phyloP scores from a whole-genome alignment of 2,888 invertebrate species.

The Aleiodes leptofemur region DNA sequence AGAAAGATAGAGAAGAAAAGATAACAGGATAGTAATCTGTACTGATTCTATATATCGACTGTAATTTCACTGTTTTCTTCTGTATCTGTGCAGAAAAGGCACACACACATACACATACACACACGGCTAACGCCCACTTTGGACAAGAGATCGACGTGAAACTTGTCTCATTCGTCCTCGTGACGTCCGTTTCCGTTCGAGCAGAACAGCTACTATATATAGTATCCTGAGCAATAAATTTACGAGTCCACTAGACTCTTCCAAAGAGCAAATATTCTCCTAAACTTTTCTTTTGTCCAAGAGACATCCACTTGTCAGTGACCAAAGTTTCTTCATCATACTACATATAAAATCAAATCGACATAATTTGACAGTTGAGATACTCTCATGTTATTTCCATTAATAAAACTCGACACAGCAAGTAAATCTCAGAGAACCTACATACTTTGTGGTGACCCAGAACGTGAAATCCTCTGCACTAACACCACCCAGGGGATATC shows the following conservation, averaged over 20 bases:
- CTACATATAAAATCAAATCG: too few relatives aligned
- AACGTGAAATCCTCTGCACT: conserved; percentile 56
- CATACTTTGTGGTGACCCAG: conserved; percentile 61
- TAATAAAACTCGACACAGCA: conserved; percentile 59
- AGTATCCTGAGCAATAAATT: conserved; percentile 38
- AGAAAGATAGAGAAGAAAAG: conserved; percentile 19
- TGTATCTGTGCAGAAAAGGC: background rate
- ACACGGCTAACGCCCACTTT: conserved; percentile 35
- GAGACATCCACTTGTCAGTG: background rate
- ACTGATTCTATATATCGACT: background rate
- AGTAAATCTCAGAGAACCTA: conserved; percentile 55
- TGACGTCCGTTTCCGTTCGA: conserved; percentile 42
- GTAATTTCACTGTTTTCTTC: conserved; percentile 12
- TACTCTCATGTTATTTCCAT: conserved; percentile 54
- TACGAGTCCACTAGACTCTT: conserved; percentile 28
- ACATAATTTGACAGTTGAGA: conserved; percentile 7
- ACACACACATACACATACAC: conserved; percentile 6
- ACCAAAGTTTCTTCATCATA: background rate
- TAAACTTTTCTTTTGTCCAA: conserved; percentile 29
- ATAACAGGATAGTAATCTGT: conserved; percentile 13
- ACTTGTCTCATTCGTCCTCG: conserved; percentile 41
- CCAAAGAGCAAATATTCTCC: conserved; percentile 11
- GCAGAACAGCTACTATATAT: conserved; percentile 10
- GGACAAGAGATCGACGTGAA: conserved; percentile 41
- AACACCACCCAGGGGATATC: conserved; percentile 50